Percentiles rank a stretch among this genome's conserved stretches.
Conservation (phyloP, 2,888 invertebrate species). For the Heliconius ethilla region DNA sequence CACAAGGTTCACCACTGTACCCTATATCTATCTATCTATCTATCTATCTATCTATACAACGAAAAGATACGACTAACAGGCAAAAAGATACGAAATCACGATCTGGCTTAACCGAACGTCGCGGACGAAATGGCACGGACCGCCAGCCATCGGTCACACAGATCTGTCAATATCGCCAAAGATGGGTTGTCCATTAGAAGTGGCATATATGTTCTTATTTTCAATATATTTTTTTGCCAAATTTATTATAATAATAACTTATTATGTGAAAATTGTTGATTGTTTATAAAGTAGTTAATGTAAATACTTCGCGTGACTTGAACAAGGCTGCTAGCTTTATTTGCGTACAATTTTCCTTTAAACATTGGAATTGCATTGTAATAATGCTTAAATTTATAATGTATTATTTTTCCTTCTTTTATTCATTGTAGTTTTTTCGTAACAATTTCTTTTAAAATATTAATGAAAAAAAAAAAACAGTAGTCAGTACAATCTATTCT, state of each 20-base stretch:
- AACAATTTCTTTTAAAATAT: not conserved
- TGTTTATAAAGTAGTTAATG: not conserved
- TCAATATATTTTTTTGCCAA: not conserved
- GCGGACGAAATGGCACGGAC: slow-evolving; percentile 64
- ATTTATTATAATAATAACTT: not conserved
- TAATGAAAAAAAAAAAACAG: not conserved
- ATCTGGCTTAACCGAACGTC: slow-evolving; percentile 45
- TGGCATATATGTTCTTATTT: not conserved
- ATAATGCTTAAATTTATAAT: not conserved
- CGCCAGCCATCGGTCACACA: slow-evolving; percentile 55
- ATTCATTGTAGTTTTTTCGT: not conserved
- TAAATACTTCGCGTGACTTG: slow-evolving; percentile 5
- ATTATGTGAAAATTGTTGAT: not conserved
- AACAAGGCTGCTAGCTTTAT: slow-evolving; percentile 11
- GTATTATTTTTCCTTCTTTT: not conserved
- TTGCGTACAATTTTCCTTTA: slow-evolving; percentile 8
- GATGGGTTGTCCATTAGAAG: slow-evolving; percentile 6
- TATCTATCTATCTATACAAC: not conserved
- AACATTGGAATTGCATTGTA: not conserved
- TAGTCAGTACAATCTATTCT: too few species aligned
- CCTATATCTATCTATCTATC: too few species aligned
- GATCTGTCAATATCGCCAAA: slow-evolving; percentile 43
- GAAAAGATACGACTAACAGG: not conserved
- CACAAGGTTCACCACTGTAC: slow-evolving; percentile 27
- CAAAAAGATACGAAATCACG: slow-evolving; percentile 26